Evolutionary conservation across 2,888 invertebrate genomes (phyloP), one percentile per base, ranked within the genome.

Genomic region (Orthonychiurus folsomi): DNA sequence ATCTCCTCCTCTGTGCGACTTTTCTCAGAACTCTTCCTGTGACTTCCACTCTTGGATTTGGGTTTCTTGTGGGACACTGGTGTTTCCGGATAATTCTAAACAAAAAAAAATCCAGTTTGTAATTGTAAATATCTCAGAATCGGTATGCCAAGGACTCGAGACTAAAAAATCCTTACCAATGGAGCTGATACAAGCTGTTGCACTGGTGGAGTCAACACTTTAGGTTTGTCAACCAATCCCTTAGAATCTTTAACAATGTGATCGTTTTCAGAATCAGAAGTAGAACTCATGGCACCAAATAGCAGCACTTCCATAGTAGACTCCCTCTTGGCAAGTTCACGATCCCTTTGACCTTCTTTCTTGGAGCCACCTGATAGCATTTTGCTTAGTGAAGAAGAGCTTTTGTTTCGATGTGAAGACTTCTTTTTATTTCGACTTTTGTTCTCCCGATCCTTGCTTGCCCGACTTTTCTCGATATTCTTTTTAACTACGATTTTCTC

Each of bases 241-340:
- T n/a, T n/a, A n/a, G n/a, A n/a, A n/a, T n/a, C n/a, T 27, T 26
- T 27, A 3, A 26, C 28, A 1, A 27, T 53, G 24, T 64, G 65
- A 28, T 65, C 68, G 23, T 48, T 62, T 47, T 70, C 73, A 0
- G 73, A 69, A 15, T 66, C 64, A 21, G 68, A 68, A 21, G 68
- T 67, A 3, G 67, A 59, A 28, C 69, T 69, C 70, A 71, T 69
- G 28, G 67, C 61, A 55, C 73, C 73, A 59, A 71, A 71, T 37
- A 72, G 52, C 9, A 61, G 28, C 50, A 67, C 70, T 56, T 73
- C 68, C 68, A 70, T 69, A 27, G 70, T 66, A n/a, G n/a, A n/a
- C n/a, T n/a, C n/a, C n/a, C n/a, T n/a, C n/a, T n/a, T n/a, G n/a
- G 21, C n/a, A n/a, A 20, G 20, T 21, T 52, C 52, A 12, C 24